phyloP scores from a whole-genome alignment of 2,113 vertebrate species.

The Machaerirhynchus nigripectus region DNA sequence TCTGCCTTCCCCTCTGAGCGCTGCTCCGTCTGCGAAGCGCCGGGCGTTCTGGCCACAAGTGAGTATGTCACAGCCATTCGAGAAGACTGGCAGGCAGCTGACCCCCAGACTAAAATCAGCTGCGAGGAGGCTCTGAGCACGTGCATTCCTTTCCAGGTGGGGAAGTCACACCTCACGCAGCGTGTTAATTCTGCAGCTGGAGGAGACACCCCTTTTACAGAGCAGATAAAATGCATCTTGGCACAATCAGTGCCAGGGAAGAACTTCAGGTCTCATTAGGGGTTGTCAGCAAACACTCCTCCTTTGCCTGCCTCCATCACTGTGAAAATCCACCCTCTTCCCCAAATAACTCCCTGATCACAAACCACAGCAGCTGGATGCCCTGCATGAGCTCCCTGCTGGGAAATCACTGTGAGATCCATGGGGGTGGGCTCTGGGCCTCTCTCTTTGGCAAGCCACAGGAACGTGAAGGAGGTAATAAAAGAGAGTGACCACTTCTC shows the following conservation, averaged over 20 bases:
- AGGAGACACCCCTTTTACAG: background rate
- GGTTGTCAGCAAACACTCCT: slow-evolving; percentile 1
- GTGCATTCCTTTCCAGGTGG: background rate
- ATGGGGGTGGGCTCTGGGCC: background rate
- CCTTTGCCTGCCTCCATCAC: background rate
- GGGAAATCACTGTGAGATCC: background rate
- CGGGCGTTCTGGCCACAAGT: background rate
- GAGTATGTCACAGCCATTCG: background rate
- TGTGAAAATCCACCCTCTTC: background rate
- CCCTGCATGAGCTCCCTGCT: background rate
- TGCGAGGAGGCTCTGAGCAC: background rate
- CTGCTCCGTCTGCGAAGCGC: background rate
- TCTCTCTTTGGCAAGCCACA: background rate
- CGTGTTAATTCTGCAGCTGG: background rate
- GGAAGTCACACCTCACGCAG: background rate
- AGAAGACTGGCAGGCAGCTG: fast-evolving
- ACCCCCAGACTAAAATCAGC: background rate
- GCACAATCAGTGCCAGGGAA: background rate
- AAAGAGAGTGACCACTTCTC: background rate
- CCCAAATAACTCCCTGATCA: background rate
- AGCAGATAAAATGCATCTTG: background rate
- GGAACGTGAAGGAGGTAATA: background rate
- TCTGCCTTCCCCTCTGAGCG: background rate
- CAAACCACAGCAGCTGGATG: background rate
- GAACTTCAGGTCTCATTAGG: background rate